A percentile compares a stretch with the other conserved stretches of the same genome.
Evolutionary conservation across 2,888 invertebrate genomes (phyloP).

Genomic region (Strigamia maritima): DNA sequence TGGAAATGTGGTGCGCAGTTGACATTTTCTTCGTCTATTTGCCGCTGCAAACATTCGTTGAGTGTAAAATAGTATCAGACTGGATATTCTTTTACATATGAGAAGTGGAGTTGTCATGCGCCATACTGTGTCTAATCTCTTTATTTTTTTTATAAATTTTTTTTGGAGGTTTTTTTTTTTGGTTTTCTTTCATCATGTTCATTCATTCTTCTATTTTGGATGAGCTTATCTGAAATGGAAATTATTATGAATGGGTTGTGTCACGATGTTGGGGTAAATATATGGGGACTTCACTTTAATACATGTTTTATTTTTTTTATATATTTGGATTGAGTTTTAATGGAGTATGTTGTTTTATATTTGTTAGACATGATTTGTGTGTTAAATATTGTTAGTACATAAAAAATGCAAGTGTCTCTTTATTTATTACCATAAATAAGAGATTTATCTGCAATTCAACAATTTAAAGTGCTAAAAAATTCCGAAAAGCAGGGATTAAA

Average conservation of each 20-base stretch:
- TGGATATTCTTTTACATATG: conserved; percentile 22
- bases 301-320: neutral
- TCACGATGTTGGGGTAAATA: neutral
- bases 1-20: neutral
- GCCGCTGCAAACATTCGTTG: neutral
- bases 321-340: neutral
- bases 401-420: too few species aligned
- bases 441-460: too few species aligned
- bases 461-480: too few species aligned
- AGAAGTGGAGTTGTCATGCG: conserved; percentile 15
- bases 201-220: neutral
- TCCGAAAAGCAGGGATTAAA: too few species aligned
- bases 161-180: neutral
- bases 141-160: neutral
- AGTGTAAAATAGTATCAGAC: neutral
- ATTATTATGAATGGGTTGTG: conserved; percentile 15
- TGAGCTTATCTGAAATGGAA: neutral
- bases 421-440: too few species aligned
- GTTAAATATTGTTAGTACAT: too few species aligned
- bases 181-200: neutral
- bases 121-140: neutral
- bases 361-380: too few species aligned
- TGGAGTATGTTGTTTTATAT: neutral
- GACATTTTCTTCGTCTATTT: neutral
- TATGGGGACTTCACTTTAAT: neutral